These are phyloP conservation scores for Physeter macrocephalus DNA, from an alignment of 2,113 vertebrate species.

Conservation along the genomic window DNA sequence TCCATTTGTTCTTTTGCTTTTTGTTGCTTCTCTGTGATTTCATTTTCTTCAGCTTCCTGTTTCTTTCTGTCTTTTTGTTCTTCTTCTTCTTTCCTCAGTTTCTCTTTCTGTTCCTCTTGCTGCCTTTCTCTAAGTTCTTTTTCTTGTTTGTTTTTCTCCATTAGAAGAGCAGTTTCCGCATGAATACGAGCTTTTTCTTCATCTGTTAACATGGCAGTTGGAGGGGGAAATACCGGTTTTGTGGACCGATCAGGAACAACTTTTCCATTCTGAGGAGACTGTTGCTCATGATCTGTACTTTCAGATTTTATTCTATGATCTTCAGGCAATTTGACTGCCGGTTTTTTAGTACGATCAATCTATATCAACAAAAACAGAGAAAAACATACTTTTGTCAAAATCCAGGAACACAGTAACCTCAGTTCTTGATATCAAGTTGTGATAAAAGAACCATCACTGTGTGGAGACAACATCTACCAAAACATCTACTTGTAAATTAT, in stretches of 20 bases:
- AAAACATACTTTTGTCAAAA: conserved; percentile 10
- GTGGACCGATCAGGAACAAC: conserved; percentile 88
- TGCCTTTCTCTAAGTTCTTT: conserved; percentile 83
- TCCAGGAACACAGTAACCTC: neutral
- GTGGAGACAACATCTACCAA: neutral
- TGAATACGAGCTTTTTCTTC: conserved; percentile 87
- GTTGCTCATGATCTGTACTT: conserved; percentile 73
- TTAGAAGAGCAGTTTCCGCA: conserved; percentile 78
- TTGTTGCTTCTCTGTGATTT: conserved; percentile 71
- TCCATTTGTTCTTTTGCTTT: conserved; percentile 78
- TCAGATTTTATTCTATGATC: conserved; percentile 76
- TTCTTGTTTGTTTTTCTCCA: conserved; percentile 86
- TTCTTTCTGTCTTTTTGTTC: conserved; percentile 76
- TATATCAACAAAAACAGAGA: conserved; percentile 70
- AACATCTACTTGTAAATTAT: neutral
- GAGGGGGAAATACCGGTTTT: conserved; percentile 80
- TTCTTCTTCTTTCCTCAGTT: conserved; percentile 72
- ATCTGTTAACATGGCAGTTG: conserved; percentile 76
- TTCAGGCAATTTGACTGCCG: conserved; percentile 78
- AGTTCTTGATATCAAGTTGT: conserved; percentile 2
- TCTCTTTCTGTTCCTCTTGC: conserved; percentile 78
- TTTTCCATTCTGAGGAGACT: conserved; percentile 77
- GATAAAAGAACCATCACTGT: neutral
- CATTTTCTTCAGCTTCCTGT: conserved; percentile 75
- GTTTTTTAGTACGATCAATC: conserved; percentile 96